A percentile compares a stretch with the other conserved stretches of the same genome.
These are phyloP conservation scores for Bufo bufo DNA, from an alignment of 2,113 vertebrate genomes.

Conservation along the genomic window DNA sequence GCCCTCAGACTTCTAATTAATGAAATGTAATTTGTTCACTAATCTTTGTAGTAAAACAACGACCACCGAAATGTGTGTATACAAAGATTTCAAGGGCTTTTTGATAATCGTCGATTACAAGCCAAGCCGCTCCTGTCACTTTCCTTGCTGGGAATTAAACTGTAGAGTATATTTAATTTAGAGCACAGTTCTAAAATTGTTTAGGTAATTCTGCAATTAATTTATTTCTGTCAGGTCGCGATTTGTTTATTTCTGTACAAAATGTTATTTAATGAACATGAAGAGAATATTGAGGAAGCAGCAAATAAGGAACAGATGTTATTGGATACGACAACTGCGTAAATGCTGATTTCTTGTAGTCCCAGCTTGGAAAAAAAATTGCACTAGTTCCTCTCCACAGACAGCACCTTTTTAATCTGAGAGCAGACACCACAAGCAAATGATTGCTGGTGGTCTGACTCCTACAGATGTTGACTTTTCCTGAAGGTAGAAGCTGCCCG, in stretches of 20 bases:
- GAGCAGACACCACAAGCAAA: too few relatives aligned
- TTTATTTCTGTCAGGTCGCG: neutral
- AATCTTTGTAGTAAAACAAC: neutral
- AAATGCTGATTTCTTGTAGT: too few relatives aligned
- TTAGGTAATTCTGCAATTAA: neutral
- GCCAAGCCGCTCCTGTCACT: neutral
- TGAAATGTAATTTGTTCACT: conserved; percentile 28
- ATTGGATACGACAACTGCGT: too few relatives aligned
- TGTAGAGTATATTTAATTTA: neutral
- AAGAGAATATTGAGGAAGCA: neutral
- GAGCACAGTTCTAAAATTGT: neutral
- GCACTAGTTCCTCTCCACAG: too few relatives aligned
- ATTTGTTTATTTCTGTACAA: neutral
- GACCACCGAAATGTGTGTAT: neutral
- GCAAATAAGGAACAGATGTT: neutral
- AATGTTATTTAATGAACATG: neutral
- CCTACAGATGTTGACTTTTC: too few relatives aligned
- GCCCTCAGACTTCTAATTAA: conserved; percentile 19
- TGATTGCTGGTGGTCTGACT: too few relatives aligned
- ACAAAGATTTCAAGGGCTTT: neutral
- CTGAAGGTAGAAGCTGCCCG: too few relatives aligned
- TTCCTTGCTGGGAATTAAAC: neutral
- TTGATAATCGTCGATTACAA: neutral
- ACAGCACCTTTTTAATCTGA: too few relatives aligned
- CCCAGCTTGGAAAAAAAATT: too few relatives aligned